These are phyloP conservation scores for Orthosia incerta DNA, from an alignment of 2,888 invertebrate genomes.

Conservation along the genomic window DNA sequence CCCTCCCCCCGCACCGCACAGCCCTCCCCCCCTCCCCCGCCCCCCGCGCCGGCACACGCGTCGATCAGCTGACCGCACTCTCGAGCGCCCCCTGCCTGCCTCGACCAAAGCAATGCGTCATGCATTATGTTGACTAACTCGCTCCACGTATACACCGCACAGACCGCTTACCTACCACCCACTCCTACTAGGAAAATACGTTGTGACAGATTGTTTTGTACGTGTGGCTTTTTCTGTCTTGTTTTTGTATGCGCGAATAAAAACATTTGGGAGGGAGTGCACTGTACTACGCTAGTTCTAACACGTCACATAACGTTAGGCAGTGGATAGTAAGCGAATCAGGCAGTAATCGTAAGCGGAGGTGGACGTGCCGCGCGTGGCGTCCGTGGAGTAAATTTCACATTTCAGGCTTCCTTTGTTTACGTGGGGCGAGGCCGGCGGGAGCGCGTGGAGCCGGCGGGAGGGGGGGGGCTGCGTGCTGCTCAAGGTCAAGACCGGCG, in stretches of 20 bases:
- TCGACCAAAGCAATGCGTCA: constrained; percentile 77
- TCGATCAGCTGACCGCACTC: constrained; percentile 87
- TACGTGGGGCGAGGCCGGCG: constrained; percentile 86
- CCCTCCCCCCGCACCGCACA: constrained; percentile 45
- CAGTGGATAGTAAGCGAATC: constrained; percentile 52
- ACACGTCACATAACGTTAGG: constrained; percentile 56
- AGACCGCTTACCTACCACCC: constrained; percentile 75
- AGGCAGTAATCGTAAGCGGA: constrained; percentile 62
- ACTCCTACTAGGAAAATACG: constrained; percentile 73
- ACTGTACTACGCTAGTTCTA: constrained; percentile 37
- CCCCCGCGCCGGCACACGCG: constrained; percentile 71
- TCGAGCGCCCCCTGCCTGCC: constrained; percentile 74
- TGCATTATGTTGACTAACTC: constrained; percentile 77
- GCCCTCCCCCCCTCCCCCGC: constrained; percentile 52
- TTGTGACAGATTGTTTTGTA: constrained; percentile 64
- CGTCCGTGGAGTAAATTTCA: constrained; percentile 78
- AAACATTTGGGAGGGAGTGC: constrained; percentile 51
- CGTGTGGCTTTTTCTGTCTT: constrained; percentile 56
- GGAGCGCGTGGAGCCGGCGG: constrained; percentile 67
- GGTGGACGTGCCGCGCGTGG: constrained; percentile 68
- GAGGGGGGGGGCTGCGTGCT: constrained; percentile 80
- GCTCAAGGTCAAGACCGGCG: constrained; percentile 89
- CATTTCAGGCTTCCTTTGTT: constrained; percentile 89
- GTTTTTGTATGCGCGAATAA: constrained; percentile 56
- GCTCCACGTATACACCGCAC: constrained; percentile 74